A percentile compares a stretch with the other conserved stretches of the same genome.
Conservation (phyloP, 2,888 invertebrate species). For the Bombyx huttoni region DNA sequence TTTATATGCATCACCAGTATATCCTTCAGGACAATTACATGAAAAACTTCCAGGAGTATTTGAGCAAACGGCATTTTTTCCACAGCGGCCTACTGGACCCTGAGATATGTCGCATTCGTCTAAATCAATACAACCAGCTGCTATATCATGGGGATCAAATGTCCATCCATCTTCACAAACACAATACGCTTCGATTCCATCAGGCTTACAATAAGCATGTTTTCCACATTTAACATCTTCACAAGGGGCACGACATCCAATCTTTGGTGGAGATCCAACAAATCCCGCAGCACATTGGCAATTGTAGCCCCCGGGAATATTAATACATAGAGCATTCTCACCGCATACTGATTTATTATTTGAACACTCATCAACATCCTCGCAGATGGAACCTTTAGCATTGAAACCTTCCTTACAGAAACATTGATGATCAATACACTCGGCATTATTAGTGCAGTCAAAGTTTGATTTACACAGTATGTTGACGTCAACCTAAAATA, state of each 20-base stretch:
- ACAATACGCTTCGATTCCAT: conserved; percentile 91
- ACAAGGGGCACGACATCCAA: conserved; percentile 90
- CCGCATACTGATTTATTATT: conserved; percentile 75
- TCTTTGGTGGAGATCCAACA: conserved; percentile 85
- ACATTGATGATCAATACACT: conserved; percentile 90
- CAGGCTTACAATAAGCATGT: conserved; percentile 91
- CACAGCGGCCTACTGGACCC: conserved; percentile 87
- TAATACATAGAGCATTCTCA: conserved; percentile 81
- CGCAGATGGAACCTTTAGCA: conserved; percentile 83
- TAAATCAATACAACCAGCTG: conserved; percentile 92
- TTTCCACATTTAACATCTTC: conserved; percentile 91
- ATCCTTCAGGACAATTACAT: conserved; percentile 89
- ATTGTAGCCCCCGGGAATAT: conserved; percentile 83
- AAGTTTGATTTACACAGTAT: conserved; percentile 89
- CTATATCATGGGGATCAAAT: conserved; percentile 89
- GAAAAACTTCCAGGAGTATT: conserved; percentile 85
- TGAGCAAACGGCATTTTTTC: conserved; percentile 84
- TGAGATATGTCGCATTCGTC: conserved; percentile 88
- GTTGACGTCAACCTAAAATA: conserved; percentile 83
- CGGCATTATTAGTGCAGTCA: conserved; percentile 93
- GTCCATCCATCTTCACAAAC: conserved; percentile 96
- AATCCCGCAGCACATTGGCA: conserved; percentile 88
- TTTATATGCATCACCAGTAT: conserved; percentile 85
- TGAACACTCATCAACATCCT: conserved; percentile 86
- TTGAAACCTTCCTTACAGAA: conserved; percentile 91